Evolutionary conservation across 2,113 vertebrate species (phyloP).

Genomic region (Eptesicus fuscus): DNA sequence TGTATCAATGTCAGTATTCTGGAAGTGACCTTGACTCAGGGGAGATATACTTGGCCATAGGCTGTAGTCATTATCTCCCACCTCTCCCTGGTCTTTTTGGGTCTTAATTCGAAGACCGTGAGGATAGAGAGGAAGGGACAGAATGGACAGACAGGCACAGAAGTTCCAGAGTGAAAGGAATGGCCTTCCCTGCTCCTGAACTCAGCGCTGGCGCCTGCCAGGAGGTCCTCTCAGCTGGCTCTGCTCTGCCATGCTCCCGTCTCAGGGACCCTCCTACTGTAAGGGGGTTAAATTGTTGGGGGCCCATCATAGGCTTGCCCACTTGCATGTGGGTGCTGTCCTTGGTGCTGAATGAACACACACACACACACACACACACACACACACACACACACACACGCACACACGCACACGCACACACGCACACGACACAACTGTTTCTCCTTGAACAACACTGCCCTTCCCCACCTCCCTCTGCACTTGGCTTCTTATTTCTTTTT

Average conservation of each 20-base stretch:
- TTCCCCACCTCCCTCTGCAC: no score
- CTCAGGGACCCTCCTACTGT: neutral
- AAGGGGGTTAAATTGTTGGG: neutral
- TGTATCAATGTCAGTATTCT: neutral
- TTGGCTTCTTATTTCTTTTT: neutral
- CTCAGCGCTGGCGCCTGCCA: neutral
- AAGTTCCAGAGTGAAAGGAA: neutral
- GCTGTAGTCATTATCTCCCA: neutral
- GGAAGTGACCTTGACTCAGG: neutral
- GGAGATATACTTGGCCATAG: neutral
- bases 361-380: neutral
- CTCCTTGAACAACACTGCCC: neutral
- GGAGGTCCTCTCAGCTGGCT: neutral
- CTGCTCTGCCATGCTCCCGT: neutral
- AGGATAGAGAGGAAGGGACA: neutral
- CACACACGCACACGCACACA: fast-evolving
- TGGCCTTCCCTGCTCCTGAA: neutral
- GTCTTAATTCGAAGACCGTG: neutral
- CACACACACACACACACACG: neutral
- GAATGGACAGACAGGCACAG: neutral
- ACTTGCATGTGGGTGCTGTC: neutral
- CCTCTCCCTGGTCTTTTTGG: neutral
- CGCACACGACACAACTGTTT: neutral
- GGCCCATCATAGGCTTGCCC: neutral
- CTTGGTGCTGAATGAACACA: constrained; percentile 38